Conservation (phyloP, 2,797 vertebrate genomes). For the Phataginus tricuspis region DNA sequence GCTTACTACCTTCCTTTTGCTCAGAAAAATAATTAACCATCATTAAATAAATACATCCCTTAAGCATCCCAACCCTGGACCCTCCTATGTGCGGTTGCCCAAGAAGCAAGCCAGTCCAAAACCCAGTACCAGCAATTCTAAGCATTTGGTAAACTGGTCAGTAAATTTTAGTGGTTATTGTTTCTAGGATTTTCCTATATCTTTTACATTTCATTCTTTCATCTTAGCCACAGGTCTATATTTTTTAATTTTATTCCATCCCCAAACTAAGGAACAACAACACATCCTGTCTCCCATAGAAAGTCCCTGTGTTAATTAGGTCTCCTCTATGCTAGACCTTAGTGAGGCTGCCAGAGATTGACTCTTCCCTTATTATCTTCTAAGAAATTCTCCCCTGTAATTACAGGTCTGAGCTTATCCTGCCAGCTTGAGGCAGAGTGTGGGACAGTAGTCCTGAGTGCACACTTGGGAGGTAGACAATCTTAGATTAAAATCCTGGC, state of each 20-base stretch:
- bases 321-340: neutral
- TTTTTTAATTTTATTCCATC: neutral
- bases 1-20: neutral
- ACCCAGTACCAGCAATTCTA: neutral
- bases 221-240: neutral
- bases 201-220: neutral
- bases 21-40: neutral
- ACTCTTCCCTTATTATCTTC: neutral
- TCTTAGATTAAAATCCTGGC: neutral
- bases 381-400: neutral
- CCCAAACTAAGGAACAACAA: conserved; percentile 10
- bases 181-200: neutral
- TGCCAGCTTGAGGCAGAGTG: neutral
- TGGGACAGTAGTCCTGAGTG: neutral
- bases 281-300: neutral
- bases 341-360: neutral
- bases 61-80: neutral
- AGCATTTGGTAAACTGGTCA: neutral
- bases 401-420: neutral
- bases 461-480: neutral
- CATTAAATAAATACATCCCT: neutral
- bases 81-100: neutral
- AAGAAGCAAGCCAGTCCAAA: neutral
- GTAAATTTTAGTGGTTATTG: neutral
- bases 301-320: neutral